Conservation (phyloP, 2,113 vertebrate species). For the Cryptomyrus ogoouensis region DNA sequence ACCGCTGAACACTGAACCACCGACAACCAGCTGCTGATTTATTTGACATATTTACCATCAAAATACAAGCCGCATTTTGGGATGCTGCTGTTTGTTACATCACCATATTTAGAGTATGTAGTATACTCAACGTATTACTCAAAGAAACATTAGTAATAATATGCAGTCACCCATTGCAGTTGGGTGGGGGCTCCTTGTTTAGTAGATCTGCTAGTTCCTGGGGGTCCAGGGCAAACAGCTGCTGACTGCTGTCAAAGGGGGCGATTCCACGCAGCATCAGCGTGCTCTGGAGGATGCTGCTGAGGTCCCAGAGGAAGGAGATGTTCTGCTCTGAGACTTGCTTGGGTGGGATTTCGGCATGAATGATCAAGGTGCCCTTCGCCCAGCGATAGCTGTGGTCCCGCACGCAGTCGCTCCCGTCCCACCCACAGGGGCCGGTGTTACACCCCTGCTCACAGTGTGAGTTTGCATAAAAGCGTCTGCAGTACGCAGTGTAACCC, state of each 20-base stretch:
- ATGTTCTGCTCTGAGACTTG: slow-evolving; percentile 46
- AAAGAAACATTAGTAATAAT: neutral
- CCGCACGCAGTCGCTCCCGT: slow-evolving; percentile 72
- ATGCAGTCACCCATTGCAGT: slow-evolving; percentile 52
- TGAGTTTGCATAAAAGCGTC: slow-evolving; percentile 69
- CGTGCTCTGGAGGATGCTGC: slow-evolving; percentile 61
- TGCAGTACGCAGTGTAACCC: slow-evolving; percentile 69
- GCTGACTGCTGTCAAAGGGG: slow-evolving; percentile 38
- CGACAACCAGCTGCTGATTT: neutral
- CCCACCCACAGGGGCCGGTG: slow-evolving; percentile 74
- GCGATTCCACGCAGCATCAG: slow-evolving; percentile 58
- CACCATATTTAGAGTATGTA: neutral
- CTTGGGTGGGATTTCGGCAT: slow-evolving; percentile 48
- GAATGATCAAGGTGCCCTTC: slow-evolving; percentile 60
- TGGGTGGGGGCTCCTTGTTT: slow-evolving; percentile 26
- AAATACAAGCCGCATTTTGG: neutral
- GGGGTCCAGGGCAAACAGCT: slow-evolving; percentile 44
- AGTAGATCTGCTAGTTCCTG: slow-evolving; percentile 49
- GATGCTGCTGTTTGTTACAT: neutral
- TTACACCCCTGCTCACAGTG: slow-evolving; percentile 76
- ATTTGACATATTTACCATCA: neutral
- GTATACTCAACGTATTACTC: neutral
- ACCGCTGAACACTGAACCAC: neutral
- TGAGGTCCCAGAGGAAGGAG: slow-evolving; percentile 64
- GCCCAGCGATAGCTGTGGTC: slow-evolving; percentile 49